Base-by-base conservation (phyloP, 2,113 vertebrate species). In the Benitochromis conjunctus region DNA sequence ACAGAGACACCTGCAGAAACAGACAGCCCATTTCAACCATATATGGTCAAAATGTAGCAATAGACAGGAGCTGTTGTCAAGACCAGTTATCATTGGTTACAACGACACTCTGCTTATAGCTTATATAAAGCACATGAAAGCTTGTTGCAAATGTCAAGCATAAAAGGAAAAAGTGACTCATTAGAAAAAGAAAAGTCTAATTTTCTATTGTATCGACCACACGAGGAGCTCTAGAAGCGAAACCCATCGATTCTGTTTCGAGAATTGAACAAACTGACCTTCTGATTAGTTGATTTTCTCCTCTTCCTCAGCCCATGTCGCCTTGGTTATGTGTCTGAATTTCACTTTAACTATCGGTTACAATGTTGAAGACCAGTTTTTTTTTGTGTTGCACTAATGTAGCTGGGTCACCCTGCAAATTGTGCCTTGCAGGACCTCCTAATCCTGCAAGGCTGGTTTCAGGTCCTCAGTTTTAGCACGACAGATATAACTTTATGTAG, bases 1-100 rank as follows among this genome's bases (percentile, higher is more conserved):
- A 60, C 18, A 18, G 46, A 57, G 66, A 18, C 81, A 89, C 83
- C 83, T 89, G 81, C 84, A 79, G 34, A 82, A 51, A 80, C 60
- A 46, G 19, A 54, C 43, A 26, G 56, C 24, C 81, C 81, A n/a
- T 43, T 43, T 81, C 19, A 43, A 1, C 87, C 29, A 19, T 80
- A 66, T 86, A 86, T 78, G 54, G 74, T 58, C 53, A 82, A 71
- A 81, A 24, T 64, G 56, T 26, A 76, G 54, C 79, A 43, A 1
- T 53, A 64, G 57, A 16, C 48, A 53, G 13, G n/a, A 60, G 58
- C 54, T 69, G 21, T 31, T 84, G 78, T 36, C 55, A 38, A 3
- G 62, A 31, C 19, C 41, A 48, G 14, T 19, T 46, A 74, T 31
- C 48, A 48, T 26, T 34, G 4, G 31, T 48, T 56, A 38, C 14